Conservation (phyloP, 2,888 invertebrate species). For the Trachelus stipa region DNA sequence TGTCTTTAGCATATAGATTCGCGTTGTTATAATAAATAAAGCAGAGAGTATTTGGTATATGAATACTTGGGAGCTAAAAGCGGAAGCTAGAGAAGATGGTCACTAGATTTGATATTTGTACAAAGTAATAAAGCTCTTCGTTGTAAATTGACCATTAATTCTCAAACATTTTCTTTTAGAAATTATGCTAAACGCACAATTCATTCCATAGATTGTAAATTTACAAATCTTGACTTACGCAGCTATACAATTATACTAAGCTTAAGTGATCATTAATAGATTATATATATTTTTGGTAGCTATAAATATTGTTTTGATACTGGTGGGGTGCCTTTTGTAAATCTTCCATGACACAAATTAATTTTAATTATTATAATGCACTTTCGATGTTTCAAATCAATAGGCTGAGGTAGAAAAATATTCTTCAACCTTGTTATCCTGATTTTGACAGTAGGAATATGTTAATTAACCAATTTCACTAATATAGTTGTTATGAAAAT, state of each 20-base stretch:
- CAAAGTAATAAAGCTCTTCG: background rate
- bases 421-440: background rate
- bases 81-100: background rate
- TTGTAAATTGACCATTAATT: background rate
- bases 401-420: background rate
- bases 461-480: background rate
- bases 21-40: constrained; percentile 15
- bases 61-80: constrained; percentile 1
- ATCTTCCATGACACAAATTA: background rate
- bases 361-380: background rate
- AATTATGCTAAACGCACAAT: background rate
- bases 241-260: background rate
- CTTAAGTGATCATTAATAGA: background rate
- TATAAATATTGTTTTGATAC: background rate
- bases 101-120: background rate
- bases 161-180: background rate
- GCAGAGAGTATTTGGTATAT: constrained; percentile 35
- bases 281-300: background rate
- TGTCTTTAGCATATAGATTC: background rate
- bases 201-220: background rate
- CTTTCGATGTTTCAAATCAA: background rate
- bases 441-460: background rate
- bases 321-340: background rate
- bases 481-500: constrained; percentile 26
- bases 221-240: background rate